phyloP scores from a whole-genome alignment of 2,888 invertebrate genomes.

The Agriotes lineatus region DNA sequence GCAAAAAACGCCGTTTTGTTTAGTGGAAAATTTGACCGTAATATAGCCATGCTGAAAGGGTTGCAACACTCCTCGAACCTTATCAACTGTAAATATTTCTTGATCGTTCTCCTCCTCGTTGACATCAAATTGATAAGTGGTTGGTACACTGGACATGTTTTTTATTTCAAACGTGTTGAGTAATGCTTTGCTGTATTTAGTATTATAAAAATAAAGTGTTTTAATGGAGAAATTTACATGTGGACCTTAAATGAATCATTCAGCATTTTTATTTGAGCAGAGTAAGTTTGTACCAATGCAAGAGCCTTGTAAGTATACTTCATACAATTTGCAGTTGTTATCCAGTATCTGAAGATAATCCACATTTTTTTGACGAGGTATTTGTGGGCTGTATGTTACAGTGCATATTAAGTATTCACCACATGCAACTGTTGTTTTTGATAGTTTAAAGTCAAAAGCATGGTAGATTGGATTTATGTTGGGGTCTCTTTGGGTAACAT shows the following conservation, averaged over 20 bases:
- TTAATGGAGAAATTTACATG: slow-evolving; percentile 43
- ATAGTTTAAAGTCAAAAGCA: too few species aligned
- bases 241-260: slow-evolving; percentile 38
- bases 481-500: slow-evolving; percentile 52
- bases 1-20: slow-evolving; percentile 55
- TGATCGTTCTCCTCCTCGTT: slow-evolving; percentile 49
- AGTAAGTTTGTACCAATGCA: slow-evolving; percentile 55
- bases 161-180: slow-evolving; percentile 58
- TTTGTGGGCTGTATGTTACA: slow-evolving; percentile 60
- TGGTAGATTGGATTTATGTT: slow-evolving; percentile 59
- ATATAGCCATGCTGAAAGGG: slow-evolving; percentile 56
- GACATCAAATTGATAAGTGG: slow-evolving; percentile 61
- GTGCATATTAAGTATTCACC: slow-evolving; percentile 54
- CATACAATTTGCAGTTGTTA: slow-evolving; percentile 48
- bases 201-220: slow-evolving; percentile 37
- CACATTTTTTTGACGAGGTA: slow-evolving; percentile 55
- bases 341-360: slow-evolving; percentile 62
- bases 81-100: slow-evolving; percentile 59
- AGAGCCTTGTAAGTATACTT: slow-evolving; percentile 56
- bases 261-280: neutral
- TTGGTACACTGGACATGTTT: slow-evolving; percentile 58
- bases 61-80: slow-evolving; percentile 57
- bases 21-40: slow-evolving; percentile 58
- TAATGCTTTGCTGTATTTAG: slow-evolving; percentile 33
- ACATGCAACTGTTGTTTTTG: slow-evolving; percentile 55